Percentiles rank a stretch among this genome's conserved stretches.
phyloP scores from a whole-genome alignment of 2,797 vertebrate genomes.

The Diceros bicornis region DNA sequence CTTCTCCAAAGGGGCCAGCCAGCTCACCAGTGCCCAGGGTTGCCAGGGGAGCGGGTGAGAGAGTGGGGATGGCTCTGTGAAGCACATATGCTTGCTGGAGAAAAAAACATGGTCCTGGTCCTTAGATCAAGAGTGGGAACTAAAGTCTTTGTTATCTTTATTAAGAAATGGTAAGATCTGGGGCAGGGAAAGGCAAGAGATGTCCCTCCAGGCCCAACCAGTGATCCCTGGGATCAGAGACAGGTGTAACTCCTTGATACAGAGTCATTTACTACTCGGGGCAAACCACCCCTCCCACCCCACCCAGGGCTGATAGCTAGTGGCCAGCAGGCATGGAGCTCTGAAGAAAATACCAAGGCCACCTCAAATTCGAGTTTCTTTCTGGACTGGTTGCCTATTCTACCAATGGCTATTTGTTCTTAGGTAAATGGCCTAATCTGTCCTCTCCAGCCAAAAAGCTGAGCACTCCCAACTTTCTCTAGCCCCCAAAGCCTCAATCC shows the following conservation, averaged over 20 bases:
- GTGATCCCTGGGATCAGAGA: background rate
- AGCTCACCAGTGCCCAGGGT: background rate
- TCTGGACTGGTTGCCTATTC: background rate
- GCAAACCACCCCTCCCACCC: background rate
- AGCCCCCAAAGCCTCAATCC: background rate
- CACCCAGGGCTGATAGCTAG: background rate
- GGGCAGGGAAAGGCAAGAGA: background rate
- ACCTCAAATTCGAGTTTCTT: background rate
- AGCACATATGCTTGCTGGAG: background rate
- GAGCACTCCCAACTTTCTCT: background rate
- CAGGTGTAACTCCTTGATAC: background rate
- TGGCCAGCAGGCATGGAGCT: background rate
- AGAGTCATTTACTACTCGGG: background rate
- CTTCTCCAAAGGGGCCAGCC: background rate
- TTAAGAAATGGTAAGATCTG: conserved; percentile 42
- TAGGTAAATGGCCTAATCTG: background rate
- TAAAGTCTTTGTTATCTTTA: background rate
- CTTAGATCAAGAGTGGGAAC: background rate
- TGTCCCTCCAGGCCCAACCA: background rate
- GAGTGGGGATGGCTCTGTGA: background rate
- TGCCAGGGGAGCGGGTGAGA: background rate
- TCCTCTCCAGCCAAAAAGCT: background rate
- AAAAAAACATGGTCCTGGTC: background rate
- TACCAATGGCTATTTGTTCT: background rate
- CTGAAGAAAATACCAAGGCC: background rate